These are phyloP conservation scores for Holothuria scabra DNA, from an alignment of 53 echinoderm and acorn worm genomes.

Conservation along the genomic window DNA sequence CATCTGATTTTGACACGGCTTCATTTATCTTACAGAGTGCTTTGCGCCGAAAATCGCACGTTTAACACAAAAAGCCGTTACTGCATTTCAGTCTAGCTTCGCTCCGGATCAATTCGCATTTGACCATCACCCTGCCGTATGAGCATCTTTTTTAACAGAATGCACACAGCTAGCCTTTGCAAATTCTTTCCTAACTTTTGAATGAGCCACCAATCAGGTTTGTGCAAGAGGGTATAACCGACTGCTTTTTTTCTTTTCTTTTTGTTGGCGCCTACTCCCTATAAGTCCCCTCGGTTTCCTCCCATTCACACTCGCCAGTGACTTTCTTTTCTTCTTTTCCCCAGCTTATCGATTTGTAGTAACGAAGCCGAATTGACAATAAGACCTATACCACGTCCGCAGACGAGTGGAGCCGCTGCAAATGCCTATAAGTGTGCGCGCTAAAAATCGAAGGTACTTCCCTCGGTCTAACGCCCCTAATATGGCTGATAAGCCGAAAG, in stretches of 20 bases:
- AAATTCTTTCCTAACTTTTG: no score
- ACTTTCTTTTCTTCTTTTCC: not conserved
- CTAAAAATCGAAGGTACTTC: slow-evolving; percentile 6
- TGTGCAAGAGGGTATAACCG: no score
- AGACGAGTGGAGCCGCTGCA: slow-evolving; percentile 30
- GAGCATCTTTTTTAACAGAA: no score
- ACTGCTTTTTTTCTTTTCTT: no score
- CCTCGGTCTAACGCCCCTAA: slow-evolving; percentile 29
- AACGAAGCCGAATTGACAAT: slow-evolving; percentile 29
- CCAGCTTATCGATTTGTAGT: slow-evolving; percentile 12
- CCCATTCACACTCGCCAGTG: no score
- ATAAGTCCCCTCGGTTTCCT: no score
- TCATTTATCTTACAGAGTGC: slow-evolving; percentile 3
- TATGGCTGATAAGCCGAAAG: slow-evolving; percentile 29
- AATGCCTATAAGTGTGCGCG: slow-evolving; percentile 20
- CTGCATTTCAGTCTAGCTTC: not conserved
- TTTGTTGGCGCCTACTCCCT: no score
- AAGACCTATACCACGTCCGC: not conserved
- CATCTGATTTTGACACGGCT: slow-evolving; percentile 28
- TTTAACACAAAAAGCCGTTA: slow-evolving; percentile 24
- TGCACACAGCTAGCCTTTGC: no score
- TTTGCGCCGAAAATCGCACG: slow-evolving; percentile 30
- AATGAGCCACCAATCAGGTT: no score
- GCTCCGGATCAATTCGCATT: no score
- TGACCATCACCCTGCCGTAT: no score